Evolutionary conservation across 2,888 invertebrate species (phyloP), one percentile per base, ranked within the genome.

Genomic region (Daptonema setosum): DNA sequence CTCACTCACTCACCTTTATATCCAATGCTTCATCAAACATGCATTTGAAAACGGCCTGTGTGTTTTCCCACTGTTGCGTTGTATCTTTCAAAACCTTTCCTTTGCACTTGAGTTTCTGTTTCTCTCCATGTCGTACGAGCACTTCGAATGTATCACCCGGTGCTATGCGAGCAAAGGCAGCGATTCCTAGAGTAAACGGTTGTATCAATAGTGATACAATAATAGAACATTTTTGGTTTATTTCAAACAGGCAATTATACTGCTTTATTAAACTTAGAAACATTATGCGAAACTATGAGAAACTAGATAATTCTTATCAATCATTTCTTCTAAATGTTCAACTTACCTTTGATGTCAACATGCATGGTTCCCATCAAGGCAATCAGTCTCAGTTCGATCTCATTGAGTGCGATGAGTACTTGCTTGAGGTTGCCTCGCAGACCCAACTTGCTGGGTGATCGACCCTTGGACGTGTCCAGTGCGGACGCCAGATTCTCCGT

Each of bases 131-230:
- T 55, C 74, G 70, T 17, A 79, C 67, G 2, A 71, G 71, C 28
- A 79, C 75, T 64, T 78, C 78, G 69, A 77, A 79, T 28, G 76
- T 74, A 66, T 79, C 78, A 2, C 78, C 78, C 1, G 76, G 73
- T 64, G 76, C 76, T 41, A 78, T 70, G 5, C 78, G 71, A 3
- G 78, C 78, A 68, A 78, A 78, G 17, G 78, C 78, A 61, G 75
- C 75, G 61, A 78, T 76, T 29, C 77, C 77, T 77, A 22, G 47
- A n/a, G 8, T 47, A 22, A 47, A 8, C 5, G 17, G 47, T 22
- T n/a, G 47, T n/a, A 11, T 35, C 35, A 35, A 11, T 35, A 11
- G 35, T 11, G 35, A 35, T 35, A 17, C 11, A 11, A 35, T 8
- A 8, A 35, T 35, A 35, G n/a, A n/a, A n/a, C n/a, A n/a, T n/a